Percentiles rank a stretch among this genome's conserved stretches.
phyloP scores from a whole-genome alignment of 2,113 vertebrate genomes.

The Peromyscus californicus region DNA sequence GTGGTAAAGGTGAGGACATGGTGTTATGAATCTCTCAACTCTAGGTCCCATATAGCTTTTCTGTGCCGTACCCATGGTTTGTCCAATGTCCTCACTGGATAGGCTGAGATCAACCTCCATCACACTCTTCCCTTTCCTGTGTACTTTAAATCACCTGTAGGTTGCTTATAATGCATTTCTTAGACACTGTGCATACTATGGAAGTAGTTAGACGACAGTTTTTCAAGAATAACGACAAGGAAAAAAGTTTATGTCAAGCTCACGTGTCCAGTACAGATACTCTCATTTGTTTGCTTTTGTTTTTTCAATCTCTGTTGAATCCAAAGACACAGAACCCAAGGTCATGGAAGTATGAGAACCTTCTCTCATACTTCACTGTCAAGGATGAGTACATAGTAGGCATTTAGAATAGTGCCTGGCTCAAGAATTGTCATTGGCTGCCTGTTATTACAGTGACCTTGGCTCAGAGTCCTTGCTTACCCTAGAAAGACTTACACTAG shows the following conservation, averaged over 20 bases:
- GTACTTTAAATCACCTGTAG: not conserved
- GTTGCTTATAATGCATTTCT: not conserved
- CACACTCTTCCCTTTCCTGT: too few relatives aligned
- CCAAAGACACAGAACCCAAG: not conserved
- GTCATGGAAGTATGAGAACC: too few relatives aligned
- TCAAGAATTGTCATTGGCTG: not conserved
- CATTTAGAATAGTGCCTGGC: not conserved
- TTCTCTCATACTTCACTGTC: not conserved
- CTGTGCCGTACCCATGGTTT: too few relatives aligned
- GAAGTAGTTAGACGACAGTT: not conserved
- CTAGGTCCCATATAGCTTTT: not conserved
- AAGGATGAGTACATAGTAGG: not conserved
- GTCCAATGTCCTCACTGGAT: not conserved
- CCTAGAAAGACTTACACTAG: not conserved
- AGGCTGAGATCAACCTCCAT: not conserved
- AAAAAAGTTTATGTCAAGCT: not conserved
- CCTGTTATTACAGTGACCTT: not conserved
- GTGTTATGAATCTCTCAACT: not conserved
- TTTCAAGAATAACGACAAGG: not conserved
- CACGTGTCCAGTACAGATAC: not conserved
- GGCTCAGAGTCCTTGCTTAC: not conserved
- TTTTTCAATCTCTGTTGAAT: not conserved
- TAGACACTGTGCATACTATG: not conserved
- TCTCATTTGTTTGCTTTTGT: not conserved
- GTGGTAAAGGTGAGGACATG: not conserved